phyloP scores from a whole-genome alignment of 2,888 invertebrate species.

The Gerris lacustris region DNA sequence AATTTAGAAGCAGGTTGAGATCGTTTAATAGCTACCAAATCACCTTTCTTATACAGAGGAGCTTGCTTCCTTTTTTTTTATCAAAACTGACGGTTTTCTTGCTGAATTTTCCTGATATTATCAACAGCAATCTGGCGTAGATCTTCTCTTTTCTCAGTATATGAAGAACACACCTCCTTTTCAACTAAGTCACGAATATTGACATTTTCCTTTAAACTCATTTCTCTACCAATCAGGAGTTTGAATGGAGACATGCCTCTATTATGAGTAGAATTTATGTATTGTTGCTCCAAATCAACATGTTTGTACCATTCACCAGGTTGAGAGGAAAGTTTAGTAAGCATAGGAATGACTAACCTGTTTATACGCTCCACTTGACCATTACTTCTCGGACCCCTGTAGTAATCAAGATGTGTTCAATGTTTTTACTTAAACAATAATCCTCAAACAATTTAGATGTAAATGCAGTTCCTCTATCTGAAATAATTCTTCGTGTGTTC shows the following conservation, averaged over 20 bases:
- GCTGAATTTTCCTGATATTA: slow-evolving; percentile 12
- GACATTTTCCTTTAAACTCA: too few species aligned
- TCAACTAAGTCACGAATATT: too few species aligned
- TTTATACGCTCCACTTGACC: slow-evolving; percentile 11
- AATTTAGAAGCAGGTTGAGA: too few species aligned
- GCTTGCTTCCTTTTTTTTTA: too few species aligned
- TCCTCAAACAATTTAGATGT: background rate
- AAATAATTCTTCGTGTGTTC: background rate
- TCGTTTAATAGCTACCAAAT: slow-evolving; percentile 13
- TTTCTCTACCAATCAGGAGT: too few species aligned
- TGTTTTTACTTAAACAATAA: background rate
- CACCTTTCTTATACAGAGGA: slow-evolving; percentile 3
- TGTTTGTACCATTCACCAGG: slow-evolving; percentile 7
- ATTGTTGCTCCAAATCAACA: too few species aligned
- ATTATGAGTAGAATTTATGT: too few species aligned
- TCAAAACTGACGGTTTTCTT: too few species aligned
- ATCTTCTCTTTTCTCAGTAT: slow-evolving; percentile 10
- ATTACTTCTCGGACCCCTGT: slow-evolving; percentile 3
- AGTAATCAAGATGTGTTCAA: background rate
- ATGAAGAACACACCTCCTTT: slow-evolving; percentile 7
- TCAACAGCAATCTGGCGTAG: slow-evolving; percentile 2
- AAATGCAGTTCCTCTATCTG: slow-evolving; percentile 9
- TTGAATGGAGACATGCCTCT: too few species aligned
- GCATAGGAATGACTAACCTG: slow-evolving; percentile 6
- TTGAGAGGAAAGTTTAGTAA: background rate